Evolutionary conservation across 2,888 invertebrate species (phyloP), one percentile per base, ranked within the genome.

Genomic region (Orthosia gracilis): DNA sequence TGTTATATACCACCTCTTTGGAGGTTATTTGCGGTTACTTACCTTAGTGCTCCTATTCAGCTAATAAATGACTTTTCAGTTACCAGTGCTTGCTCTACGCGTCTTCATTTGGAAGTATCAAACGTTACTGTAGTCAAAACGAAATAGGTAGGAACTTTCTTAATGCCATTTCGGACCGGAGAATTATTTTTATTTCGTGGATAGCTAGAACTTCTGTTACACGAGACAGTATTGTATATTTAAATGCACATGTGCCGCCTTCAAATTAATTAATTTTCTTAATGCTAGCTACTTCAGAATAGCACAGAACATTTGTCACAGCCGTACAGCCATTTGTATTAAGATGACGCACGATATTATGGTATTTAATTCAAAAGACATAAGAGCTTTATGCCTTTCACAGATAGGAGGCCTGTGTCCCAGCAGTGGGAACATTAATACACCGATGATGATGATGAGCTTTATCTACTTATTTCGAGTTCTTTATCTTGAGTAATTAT

Each of bases 181-280:
- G 9, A 26, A 21, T 72, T 26, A n/a, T 50, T 58, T 31, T 47
- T 4, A 18, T 54, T 52, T 63, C 18, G 26, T 61, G 45, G 31
- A 54, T 4, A 55, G 9, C 54, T 4, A 12, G 21, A 61, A 52
- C 31, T 26, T 2, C 23, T 2, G 23, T 49, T 31, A 15, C 26
- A 31, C 11, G 52, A 40, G 13, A 54, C 21, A 57, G 26, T 76
- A 58, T 64, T 49, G n/a, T 76, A 12, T 45, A 76, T 54, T 76
- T 17, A 65, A 65, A 59, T 76, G 82, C 76, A 76, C 68, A 82
- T 68, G 68, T 57, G 77, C n/a, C 54, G 23, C 61, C 45, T 76
- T 55, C 47, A 55, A 55, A 58, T 45, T 57, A 82, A 76, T 82
- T 62, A 76, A 82, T 76, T 76, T 61, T 76, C 47, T 76, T 77